phyloP scores from a whole-genome alignment of 2,797 vertebrate genomes.

The Neoniphon sammara region DNA sequence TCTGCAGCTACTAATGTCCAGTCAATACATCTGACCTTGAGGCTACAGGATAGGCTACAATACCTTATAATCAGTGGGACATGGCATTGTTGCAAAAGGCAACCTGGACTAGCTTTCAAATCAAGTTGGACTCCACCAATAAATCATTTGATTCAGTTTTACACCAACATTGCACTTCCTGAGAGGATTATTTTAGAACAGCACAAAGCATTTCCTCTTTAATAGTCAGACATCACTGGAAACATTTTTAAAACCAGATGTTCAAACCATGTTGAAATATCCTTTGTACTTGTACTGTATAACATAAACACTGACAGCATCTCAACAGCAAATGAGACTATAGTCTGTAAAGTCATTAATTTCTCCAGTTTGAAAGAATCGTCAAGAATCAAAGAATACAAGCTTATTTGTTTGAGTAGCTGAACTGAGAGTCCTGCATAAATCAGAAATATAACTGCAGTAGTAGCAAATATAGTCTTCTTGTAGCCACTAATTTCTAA shows the following conservation, averaged over 20 bases:
- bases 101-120: conserved; percentile 22
- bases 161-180: not conserved
- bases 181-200: not conserved
- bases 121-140: conserved; percentile 28
- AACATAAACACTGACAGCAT: conserved; percentile 8
- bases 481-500: not conserved
- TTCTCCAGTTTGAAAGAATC: not conserved
- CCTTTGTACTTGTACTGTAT: conserved; percentile 3
- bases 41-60: not conserved
- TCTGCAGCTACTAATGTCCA: conserved; percentile 23
- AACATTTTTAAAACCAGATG: too few relatives aligned
- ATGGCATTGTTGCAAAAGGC: conserved; percentile 17
- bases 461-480: not conserved
- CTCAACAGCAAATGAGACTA: not conserved
- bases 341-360: not conserved
- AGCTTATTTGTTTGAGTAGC: too few relatives aligned
- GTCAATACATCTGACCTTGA: conserved; percentile 11
- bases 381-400: too few relatives aligned
- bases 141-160: too few relatives aligned
- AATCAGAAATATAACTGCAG: conserved; percentile 1
- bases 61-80: conserved; percentile 16
- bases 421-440: not conserved
- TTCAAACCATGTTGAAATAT: conserved; percentile 16
- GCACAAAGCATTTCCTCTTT: not conserved
- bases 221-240: too few relatives aligned